A percentile compares a stretch with the other conserved stretches of the same genome.
These are phyloP conservation scores for Drymonia ruficornis DNA, from an alignment of 2,888 invertebrate genomes.

Conservation along the genomic window DNA sequence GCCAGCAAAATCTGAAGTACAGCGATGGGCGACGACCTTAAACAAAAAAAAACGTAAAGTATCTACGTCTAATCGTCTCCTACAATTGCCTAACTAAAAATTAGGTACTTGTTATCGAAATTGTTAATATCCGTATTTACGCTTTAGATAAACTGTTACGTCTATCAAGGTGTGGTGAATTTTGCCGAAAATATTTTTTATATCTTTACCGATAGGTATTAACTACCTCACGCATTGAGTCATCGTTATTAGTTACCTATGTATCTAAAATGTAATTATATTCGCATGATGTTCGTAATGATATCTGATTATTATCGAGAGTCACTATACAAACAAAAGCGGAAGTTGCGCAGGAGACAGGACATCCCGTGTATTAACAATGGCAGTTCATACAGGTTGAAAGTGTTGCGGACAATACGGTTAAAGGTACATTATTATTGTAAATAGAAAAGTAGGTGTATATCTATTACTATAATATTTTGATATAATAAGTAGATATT, in stretches of 20 bases:
- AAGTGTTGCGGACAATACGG: not conserved
- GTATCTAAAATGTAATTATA: not conserved
- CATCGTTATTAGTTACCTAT: not conserved
- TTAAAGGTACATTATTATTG: not conserved
- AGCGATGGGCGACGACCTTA: conserved; percentile 87
- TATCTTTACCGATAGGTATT: not conserved
- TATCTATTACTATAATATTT: too few relatives aligned
- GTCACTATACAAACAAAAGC: conserved; percentile 21
- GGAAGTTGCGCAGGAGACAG: conserved; percentile 28
- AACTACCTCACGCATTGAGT: not conserved
- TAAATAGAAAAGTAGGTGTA: too few relatives aligned
- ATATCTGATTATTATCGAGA: conserved; percentile 21
- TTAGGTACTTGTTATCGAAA: not conserved
- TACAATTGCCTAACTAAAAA: not conserved
- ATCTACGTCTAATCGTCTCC: not conserved
- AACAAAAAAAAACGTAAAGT: conserved; percentile 19
- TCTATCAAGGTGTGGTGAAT: conserved; percentile 25
- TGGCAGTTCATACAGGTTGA: conserved; percentile 1
- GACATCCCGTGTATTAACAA: conserved; percentile 29
- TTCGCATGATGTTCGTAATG: conserved; percentile 3
- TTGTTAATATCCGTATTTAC: not conserved
- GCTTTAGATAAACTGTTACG: not conserved
- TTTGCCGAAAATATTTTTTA: conserved; percentile 3
- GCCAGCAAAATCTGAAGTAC: conserved; percentile 95
- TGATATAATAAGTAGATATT: too few relatives aligned